Evolutionary conservation across 2,113 vertebrate genomes (phyloP), one percentile per base, ranked within the genome.

Genomic region (Telmatochromis bifrenatus): DNA sequence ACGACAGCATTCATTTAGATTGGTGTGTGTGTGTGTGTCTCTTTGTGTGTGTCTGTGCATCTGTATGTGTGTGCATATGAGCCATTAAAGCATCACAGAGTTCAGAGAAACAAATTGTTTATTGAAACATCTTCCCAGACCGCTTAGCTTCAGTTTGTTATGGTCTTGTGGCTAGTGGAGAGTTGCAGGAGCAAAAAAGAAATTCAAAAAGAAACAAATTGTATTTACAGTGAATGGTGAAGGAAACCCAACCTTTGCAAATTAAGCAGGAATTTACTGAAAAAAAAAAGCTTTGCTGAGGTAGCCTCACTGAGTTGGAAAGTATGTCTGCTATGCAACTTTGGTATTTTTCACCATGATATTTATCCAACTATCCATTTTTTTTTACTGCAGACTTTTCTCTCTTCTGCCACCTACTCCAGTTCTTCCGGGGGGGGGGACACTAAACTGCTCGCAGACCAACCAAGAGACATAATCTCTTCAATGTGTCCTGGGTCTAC

Each of bases 51-150:
- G 3, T 77, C 1, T 79, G 21, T 31, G 83, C 35, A n/a, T 87
- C 23, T 77, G 77, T 87, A 3, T 87, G 81, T 91, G n/a, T 88
- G 84, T 89, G 77, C 58, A 49, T 51, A 62, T 82, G 81, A 83
- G 49, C 73, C 87, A 88, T 85, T 87, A 87, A 92, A 58, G 87
- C 87, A 86, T 90, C 81, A 79, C 55, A 62, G 82, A 88, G 55
- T 87, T 89, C 82, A 83, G 91, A 90, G 83, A 84, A 86, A 89
- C 81, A 85, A 87, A 55, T 58, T 94, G 89, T 95, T 94, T 95
- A 91, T 94, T 95, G 90, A 93, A 94, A 92, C 83, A 88, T 93
- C 86, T 92, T 91, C 70, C 58, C 65, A 85, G 83, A 93, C 83
- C 87, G 84, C 92, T 94, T 87, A 87, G 82, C 84, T 91, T 90